Conservation (phyloP, 1,140 invertebrate species). For the Drosophila pachea region DNA sequence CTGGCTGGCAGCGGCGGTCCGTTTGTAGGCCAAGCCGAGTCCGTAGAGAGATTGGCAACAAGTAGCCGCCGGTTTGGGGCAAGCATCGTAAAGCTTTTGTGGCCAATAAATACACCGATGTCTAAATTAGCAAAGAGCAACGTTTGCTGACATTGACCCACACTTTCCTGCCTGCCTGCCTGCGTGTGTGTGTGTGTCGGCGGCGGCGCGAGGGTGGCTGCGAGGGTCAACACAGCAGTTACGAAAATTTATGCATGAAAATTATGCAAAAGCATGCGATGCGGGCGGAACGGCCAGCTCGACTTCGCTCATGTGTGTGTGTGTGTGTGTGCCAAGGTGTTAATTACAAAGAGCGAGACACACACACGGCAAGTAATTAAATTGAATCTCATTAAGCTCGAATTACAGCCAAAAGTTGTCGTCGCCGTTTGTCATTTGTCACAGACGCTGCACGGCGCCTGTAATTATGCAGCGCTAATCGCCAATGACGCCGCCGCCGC, state of each 20-base stretch:
- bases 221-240: constrained; percentile 31
- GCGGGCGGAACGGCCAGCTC: constrained; percentile 2
- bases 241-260: constrained; percentile 31
- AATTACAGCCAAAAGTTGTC: constrained; percentile 60
- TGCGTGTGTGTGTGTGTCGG: no score
- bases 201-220: neutral
- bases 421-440: constrained; percentile 47
- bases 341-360: constrained; percentile 41
- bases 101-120: constrained; percentile 18
- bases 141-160: constrained; percentile 43
- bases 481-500: constrained; percentile 15
- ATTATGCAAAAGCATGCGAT: constrained; percentile 41
- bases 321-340: constrained; percentile 37
- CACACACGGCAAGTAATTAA: constrained; percentile 47
- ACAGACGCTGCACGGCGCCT: constrained; percentile 51
- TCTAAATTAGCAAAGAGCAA: constrained; percentile 48
- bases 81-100: constrained; percentile 7
- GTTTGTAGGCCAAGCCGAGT: constrained; percentile 21
- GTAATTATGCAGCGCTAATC: constrained; percentile 64
- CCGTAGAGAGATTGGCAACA: constrained; percentile 37
- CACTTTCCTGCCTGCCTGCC: no score
- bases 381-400: constrained; percentile 74
- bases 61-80: constrained; percentile 17
- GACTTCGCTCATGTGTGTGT: no score
- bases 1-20: constrained; percentile 3